Percentiles rank a stretch among this genome's conserved stretches.
These are phyloP conservation scores for Drosophila prostipennis DNA, from an alignment of 2,888 invertebrate species.

Conservation along the genomic window DNA sequence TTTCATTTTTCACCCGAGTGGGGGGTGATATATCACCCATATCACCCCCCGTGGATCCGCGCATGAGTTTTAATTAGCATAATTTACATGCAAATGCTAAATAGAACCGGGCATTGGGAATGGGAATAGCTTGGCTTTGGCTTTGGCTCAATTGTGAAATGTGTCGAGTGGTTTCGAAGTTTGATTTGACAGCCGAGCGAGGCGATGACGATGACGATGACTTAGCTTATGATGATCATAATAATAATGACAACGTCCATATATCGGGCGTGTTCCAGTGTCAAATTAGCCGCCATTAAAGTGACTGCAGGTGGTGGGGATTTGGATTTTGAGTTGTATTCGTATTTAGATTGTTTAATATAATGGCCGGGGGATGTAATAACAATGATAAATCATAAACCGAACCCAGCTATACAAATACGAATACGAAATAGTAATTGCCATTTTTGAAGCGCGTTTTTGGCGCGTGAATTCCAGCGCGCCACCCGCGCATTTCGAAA, in stretches of 20 bases:
- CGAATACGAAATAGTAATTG: slow-evolving; percentile 46
- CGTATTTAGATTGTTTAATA: too few relatives aligned
- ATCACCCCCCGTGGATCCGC: too few relatives aligned
- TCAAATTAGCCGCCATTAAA: slow-evolving; percentile 72
- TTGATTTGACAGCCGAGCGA: slow-evolving; percentile 70
- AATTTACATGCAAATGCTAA: slow-evolving; percentile 75
- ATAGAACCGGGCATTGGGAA: slow-evolving; percentile 50
- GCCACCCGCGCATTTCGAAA: slow-evolving; percentile 64
- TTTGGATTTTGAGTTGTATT: too few relatives aligned
- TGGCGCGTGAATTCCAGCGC: slow-evolving; percentile 49
- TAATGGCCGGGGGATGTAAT: slow-evolving; percentile 8
- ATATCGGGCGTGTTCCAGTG: slow-evolving; percentile 67
- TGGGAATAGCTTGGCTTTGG: slow-evolving; percentile 3
- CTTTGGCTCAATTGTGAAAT: slow-evolving; percentile 57
- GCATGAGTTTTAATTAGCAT: slow-evolving; percentile 75
- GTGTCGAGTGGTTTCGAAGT: slow-evolving; percentile 62
- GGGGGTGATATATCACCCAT: too few relatives aligned
- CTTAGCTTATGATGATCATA: slow-evolving; percentile 6
- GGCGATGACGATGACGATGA: slow-evolving; percentile 21
- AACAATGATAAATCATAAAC: slow-evolving; percentile 67
- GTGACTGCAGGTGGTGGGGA: slow-evolving; percentile 16
- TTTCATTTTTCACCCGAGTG: too few relatives aligned
- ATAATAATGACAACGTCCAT: slow-evolving; percentile 45
- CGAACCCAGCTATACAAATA: slow-evolving; percentile 45
- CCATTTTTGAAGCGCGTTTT: slow-evolving; percentile 40